phyloP scores from a whole-genome alignment of 92 coral and sea anemone species.

The Pocillopora grandis region DNA sequence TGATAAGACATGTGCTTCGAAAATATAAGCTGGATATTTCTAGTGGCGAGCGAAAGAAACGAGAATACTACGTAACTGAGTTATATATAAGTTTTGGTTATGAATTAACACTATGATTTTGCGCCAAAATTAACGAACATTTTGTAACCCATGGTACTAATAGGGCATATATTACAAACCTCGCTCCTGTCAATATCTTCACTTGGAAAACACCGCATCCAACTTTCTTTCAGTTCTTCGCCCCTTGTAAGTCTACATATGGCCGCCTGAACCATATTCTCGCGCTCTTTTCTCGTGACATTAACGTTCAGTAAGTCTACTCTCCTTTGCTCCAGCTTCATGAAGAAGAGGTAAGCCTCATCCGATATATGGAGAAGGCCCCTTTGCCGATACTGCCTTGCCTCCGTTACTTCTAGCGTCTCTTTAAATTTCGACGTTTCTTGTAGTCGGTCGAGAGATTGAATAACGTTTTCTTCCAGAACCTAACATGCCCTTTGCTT shows the following conservation, averaged over 20 bases:
- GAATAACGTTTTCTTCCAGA: conserved; percentile 27
- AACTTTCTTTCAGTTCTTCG: no score
- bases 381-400: conserved; percentile 33
- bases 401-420: conserved; percentile 12
- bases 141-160: no score
- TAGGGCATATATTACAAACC: no score
- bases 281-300: conserved; percentile 1
- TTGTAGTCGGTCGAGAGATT: conserved; percentile 12
- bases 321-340: conserved; percentile 14
- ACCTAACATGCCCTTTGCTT: conserved; percentile 22
- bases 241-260: background rate
- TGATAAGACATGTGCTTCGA: no score
- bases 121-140: no score
- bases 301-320: conserved; percentile 2
- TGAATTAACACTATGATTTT: no score
- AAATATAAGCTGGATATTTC: no score
- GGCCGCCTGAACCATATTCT: conserved; percentile 18
- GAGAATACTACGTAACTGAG: no score
- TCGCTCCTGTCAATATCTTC: no score
- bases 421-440: background rate
- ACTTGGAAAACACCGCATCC: no score
- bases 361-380: conserved; percentile 39
- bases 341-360: conserved; percentile 27
- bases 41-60: no score
- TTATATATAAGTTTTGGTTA: no score